Evolutionary conservation across 2,113 vertebrate species (phyloP).

Genomic region (Papio anubis): DNA sequence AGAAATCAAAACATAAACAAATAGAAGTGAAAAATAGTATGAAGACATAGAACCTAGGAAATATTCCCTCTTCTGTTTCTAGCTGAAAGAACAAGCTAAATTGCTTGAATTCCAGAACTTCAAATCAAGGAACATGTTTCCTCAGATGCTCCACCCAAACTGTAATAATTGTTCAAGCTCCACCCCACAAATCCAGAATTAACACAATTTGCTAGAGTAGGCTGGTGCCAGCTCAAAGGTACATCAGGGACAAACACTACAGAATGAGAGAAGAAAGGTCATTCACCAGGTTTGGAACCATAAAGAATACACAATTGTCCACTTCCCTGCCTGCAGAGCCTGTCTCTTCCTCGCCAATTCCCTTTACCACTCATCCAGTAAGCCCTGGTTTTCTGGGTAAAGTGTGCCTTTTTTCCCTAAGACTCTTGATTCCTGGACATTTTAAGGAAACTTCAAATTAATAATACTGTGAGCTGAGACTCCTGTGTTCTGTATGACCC

Average conservation of each 20-base stretch:
- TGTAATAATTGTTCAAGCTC: not conserved
- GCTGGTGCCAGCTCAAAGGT: not conserved
- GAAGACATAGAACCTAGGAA: not conserved
- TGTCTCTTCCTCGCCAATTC: not conserved
- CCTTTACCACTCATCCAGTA: not conserved
- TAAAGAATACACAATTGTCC: not conserved
- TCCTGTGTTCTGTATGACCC: not conserved
- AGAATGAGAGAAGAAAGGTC: not conserved
- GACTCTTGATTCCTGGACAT: not conserved
- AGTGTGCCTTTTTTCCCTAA: not conserved
- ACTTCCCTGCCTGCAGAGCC: not conserved
- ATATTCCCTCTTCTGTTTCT: not conserved
- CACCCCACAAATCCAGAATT: not conserved
- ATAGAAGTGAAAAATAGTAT: not conserved
- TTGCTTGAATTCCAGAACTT: conserved; percentile 32
- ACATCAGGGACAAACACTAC: not conserved
- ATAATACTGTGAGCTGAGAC: not conserved
- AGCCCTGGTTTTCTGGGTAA: not conserved
- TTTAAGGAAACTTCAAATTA: not conserved
- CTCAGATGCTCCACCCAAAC: not conserved
- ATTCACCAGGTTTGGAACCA: not conserved
- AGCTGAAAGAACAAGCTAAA: not conserved
- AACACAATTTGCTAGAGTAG: not conserved
- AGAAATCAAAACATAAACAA: conserved; percentile 1
- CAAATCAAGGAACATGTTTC: not conserved